phyloP scores from a whole-genome alignment of 2,888 invertebrate species.

The Eristalis pertinax region DNA sequence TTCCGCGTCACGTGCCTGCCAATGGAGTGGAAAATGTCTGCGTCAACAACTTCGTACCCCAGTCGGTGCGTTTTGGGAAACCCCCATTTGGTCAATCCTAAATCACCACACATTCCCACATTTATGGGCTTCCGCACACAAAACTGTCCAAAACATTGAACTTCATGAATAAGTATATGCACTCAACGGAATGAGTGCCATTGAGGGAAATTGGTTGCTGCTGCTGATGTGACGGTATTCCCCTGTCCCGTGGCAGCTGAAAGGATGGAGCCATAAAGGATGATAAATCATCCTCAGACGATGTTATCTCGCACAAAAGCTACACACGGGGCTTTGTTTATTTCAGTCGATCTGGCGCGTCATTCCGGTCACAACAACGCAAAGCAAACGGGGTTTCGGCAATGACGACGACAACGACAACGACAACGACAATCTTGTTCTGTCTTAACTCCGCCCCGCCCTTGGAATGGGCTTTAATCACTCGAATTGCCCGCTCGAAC shows the following conservation, averaged over 20 bases:
- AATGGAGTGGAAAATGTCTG: not conserved
- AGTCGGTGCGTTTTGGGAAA: not conserved
- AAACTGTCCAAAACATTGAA: not conserved
- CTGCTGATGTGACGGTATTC: not conserved
- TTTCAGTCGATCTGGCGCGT: too few relatives aligned
- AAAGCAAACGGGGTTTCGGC: not conserved
- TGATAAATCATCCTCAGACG: not conserved
- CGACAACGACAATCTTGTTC: not conserved
- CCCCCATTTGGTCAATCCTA: not conserved
- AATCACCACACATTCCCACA: not conserved
- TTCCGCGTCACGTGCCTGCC: not conserved
- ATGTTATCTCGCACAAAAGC: not conserved
- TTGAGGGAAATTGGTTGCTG: not conserved
- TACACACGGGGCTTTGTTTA: not conserved
- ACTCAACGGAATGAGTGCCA: not conserved
- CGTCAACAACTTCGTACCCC: not conserved
- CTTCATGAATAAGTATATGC: not conserved
- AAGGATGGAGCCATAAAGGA: not conserved
- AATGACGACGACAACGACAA: not conserved
- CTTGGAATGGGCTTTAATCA: not conserved
- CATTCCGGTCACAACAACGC: not conserved
- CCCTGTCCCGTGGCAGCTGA: not conserved
- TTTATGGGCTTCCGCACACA: not conserved
- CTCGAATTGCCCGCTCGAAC: not conserved
- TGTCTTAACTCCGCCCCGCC: not conserved